Base-by-base conservation (phyloP, 2,113 vertebrate genomes). In the Sylvietta virens region DNA sequence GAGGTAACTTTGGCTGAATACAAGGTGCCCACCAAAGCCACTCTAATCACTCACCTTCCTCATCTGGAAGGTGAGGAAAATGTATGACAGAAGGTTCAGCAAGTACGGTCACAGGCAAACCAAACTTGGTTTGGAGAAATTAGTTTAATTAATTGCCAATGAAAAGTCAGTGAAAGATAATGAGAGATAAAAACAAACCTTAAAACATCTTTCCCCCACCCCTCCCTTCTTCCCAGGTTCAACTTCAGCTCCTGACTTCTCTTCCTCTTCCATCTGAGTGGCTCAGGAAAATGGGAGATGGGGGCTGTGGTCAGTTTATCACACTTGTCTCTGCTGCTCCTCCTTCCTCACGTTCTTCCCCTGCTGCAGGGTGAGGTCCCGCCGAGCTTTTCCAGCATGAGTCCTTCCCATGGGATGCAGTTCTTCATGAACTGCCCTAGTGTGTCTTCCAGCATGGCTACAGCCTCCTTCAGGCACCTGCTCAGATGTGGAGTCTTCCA, bases 401-500 rank as follows among this genome's bases (percentile, higher is more conserved):
- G 12, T 71, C 30, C n/a, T 30, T 64, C 19, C 23, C 37, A 21
- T 1, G 3, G 16, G 13, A 26, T 56, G 10, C 62, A 51, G 27
- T 81, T 80, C 42, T 71, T 81, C 13, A 39, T 5, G 3, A 87
- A 9, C 47, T 74, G 47, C 7, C 62, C 11, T 31, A 16, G 8
- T 21, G 2, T 33, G 13, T 47, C 10, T 83, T 77, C 47, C 35
- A 42, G 15, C 10, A 21, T 5, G 5, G 27, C 37, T n/a, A 30
- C 27, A 69, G 17, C 47, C 47, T 60, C 47, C 47, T 42, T 77
- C 31, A 42, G 62, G 31, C 30, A 19, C 13, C 10, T 64, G 24
- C n/a, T 48, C 13, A 6, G 3, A 4, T 2, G 1, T 33, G 14
- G 64, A 13, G 8, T 42, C 30, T 11, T 57, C 23, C 0, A 0